Evolutionary conservation across 37 sponge, comb jelly and placozoan genomes (phyloP).

Genomic region (Amphimedon queenslandica): DNA sequence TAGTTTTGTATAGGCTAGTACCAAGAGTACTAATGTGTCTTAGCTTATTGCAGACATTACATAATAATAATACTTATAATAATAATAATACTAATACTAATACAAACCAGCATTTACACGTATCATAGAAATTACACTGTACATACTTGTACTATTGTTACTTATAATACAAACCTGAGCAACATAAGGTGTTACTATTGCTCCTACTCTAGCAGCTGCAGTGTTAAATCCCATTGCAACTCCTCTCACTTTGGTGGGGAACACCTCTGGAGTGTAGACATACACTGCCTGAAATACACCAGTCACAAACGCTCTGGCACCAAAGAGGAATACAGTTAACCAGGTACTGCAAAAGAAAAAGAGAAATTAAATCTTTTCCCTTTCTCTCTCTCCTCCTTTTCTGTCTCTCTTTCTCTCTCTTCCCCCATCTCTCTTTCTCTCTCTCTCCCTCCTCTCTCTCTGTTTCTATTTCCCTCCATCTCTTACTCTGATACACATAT

Average conservation of each 20-base stretch:
- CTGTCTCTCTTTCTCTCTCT: background rate
- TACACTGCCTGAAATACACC: constrained; percentile 80
- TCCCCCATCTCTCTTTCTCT: background rate
- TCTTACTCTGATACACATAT: constrained; percentile 52
- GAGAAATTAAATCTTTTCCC: background rate
- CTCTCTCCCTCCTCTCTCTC: too few species aligned
- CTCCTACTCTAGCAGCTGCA: constrained; percentile 65
- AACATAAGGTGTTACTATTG: constrained; percentile 56
- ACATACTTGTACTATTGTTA: too few species aligned
- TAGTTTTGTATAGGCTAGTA: too few species aligned
- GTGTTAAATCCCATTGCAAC: constrained; percentile 48
- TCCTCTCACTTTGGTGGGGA: constrained; percentile 66
- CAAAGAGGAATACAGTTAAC: constrained; percentile 64
- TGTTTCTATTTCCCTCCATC: too few species aligned
- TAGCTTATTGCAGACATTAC: too few species aligned
- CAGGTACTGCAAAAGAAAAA: constrained; percentile 15
- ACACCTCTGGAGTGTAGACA: constrained; percentile 86
- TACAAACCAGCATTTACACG: too few species aligned
- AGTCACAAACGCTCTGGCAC: constrained; percentile 47
- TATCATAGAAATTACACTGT: too few species aligned
- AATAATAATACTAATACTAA: too few species aligned
- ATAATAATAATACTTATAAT: too few species aligned
- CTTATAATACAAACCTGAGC: constrained; percentile 45
- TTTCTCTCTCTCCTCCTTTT: background rate
- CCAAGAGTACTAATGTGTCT: too few species aligned